Base-by-base conservation (phyloP, 2,888 invertebrate species). In the Brachypterus glaber region DNA sequence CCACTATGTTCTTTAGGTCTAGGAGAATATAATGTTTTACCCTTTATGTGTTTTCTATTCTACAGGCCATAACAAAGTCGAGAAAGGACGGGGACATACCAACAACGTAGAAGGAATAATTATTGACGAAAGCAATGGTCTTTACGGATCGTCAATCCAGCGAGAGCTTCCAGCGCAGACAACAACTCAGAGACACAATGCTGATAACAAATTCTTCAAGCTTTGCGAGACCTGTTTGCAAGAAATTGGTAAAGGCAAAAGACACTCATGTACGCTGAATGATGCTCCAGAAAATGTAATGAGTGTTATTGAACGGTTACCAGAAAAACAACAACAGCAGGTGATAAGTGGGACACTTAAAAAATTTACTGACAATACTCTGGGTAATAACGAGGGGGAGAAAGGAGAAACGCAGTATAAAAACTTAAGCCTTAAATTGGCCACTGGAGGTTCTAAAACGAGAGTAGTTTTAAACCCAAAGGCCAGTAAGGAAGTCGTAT, bases 61-160 rank as follows among this genome's bases (percentile, higher is more conserved):
- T n/a, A n/a, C 21, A 21, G 21, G 21, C 5, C 21, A 21, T 21
- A 9, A 21, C 7, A 21, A 21, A 21, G 21, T 21, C 21, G 9
- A 21, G 5, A 21, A 21, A 21, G 21, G 21, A 7, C 9, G 21
- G 21, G 21, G 21, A 21, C 21, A 21, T 21, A 21, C 21, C 21
- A 21, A 21, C 5, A 21, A 21, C 21, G 9, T 7, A 21, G 9
- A 21, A 21, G 9, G 21, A 21, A 21, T 5, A 21, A 21, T 21
- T 21, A 21, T 21, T 21, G 21, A 21, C 21, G 21, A n/a, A n/a
- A n/a, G n/a, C n/a, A 21, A 21, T 21, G 21, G 21, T 21, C 21
- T 21, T 21, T 21, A 5, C 9, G 21, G 5, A 7, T 21, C 7
- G 7, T 21, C 21, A 7, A 9, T 21, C 21, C 5, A 21, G 5